These are phyloP conservation scores for Drosophila dives DNA, from an alignment of 2,888 invertebrate genomes.

Conservation along the genomic window DNA sequence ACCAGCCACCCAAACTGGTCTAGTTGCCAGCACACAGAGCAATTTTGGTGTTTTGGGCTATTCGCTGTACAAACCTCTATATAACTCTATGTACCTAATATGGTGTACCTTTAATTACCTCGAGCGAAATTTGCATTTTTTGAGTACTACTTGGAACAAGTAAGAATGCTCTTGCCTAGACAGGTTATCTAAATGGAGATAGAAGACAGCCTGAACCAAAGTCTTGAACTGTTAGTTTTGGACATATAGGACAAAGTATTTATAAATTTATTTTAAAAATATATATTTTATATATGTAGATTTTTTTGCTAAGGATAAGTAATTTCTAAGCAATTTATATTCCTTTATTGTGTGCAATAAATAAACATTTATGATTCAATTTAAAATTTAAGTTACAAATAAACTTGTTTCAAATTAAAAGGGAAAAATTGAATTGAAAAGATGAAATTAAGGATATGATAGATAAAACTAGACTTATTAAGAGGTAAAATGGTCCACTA, in stretches of 20 bases:
- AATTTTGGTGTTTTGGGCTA: constrained; percentile 4
- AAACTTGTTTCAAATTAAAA: no score
- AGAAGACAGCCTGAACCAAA: background rate
- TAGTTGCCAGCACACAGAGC: constrained; percentile 13
- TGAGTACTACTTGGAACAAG: background rate
- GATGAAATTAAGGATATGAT: background rate
- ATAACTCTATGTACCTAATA: background rate
- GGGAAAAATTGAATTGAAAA: background rate
- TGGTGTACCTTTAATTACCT: background rate
- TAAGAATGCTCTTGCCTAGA: background rate
- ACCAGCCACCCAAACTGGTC: constrained; percentile 41
- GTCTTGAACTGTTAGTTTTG: background rate
- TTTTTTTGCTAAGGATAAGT: no score
- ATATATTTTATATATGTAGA: no score
- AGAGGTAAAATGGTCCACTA: background rate
- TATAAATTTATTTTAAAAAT: background rate
- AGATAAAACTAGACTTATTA: background rate
- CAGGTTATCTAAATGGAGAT: background rate
- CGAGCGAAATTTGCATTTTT: background rate
- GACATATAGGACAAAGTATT: background rate
- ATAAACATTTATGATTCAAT: no score
- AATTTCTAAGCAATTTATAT: no score
- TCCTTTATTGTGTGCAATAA: no score
- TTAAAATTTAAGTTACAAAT: no score
- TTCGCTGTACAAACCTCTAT: background rate